These are phyloP conservation scores for Girardinichthys multiradiatus DNA, from an alignment of 2,113 vertebrate species.

Conservation along the genomic window DNA sequence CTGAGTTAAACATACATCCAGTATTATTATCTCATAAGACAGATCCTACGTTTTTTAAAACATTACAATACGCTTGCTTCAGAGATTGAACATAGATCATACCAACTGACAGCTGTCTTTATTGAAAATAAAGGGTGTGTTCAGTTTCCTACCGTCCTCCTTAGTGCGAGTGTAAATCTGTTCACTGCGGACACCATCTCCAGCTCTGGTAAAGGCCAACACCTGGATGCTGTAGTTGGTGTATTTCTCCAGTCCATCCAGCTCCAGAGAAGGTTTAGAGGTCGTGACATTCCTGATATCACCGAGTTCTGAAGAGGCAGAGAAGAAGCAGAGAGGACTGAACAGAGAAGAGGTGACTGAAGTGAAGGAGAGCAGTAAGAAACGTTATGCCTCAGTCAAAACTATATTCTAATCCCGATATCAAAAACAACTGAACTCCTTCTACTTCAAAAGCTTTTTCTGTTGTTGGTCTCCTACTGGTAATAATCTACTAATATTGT, in stretches of 20 bases:
- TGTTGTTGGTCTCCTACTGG: too few relatives aligned
- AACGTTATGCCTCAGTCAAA: not conserved
- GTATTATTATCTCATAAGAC: too few relatives aligned
- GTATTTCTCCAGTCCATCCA: conserved; percentile 96
- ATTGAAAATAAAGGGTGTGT: not conserved
- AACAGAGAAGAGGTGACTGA: not conserved
- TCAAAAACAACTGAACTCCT: not conserved
- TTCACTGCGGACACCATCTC: conserved; percentile 93
- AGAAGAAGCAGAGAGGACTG: not conserved
- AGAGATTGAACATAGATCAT: too few relatives aligned
- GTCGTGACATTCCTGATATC: conserved; percentile 97
- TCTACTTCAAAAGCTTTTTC: not conserved
- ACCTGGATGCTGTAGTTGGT: conserved; percentile 99
- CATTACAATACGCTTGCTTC: too few relatives aligned
- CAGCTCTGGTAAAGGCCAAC: conserved; percentile 93
- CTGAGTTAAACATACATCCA: too few relatives aligned
- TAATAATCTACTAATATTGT: too few relatives aligned
- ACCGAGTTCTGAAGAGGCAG: conserved; percentile 87
- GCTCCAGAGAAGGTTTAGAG: conserved; percentile 90
- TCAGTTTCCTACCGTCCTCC: conserved; percentile 88
- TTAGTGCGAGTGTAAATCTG: conserved; percentile 98
- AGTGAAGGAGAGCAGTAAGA: not conserved
- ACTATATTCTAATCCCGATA: not conserved
- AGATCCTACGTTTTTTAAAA: too few relatives aligned
- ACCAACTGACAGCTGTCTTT: too few relatives aligned